Evolutionary conservation across 1,140 invertebrate genomes (phyloP).

Genomic region (Lerema accius): DNA sequence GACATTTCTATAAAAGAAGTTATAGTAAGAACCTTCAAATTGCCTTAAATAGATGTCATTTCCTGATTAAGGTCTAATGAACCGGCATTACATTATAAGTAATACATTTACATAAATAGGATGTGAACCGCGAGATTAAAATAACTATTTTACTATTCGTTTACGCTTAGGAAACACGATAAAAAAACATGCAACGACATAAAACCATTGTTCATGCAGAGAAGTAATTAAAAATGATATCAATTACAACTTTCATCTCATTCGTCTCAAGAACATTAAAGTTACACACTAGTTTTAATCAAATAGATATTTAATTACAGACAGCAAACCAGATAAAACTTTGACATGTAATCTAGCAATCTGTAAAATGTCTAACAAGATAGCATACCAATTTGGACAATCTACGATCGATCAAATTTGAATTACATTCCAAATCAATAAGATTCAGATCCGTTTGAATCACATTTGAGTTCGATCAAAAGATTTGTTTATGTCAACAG

Average conservation of each 20-base stretch:
- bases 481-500: constrained; percentile 23
- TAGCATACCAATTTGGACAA: constrained; percentile 3
- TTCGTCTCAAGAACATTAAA: not conserved
- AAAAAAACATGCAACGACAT: not conserved
- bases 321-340: constrained; percentile 22
- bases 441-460: constrained; percentile 5
- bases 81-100: no score
- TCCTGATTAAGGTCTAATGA: no score
- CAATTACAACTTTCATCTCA: constrained; percentile 10
- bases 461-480: not conserved
- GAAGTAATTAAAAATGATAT: constrained; percentile 12
- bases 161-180: constrained; percentile 19
- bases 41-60: no score
- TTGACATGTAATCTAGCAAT: constrained; percentile 33
- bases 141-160: not conserved
- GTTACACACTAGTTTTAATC: constrained; percentile 5
- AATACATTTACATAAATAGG: not conserved
- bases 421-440: constrained; percentile 5
- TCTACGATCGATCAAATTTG: constrained; percentile 15
- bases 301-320: constrained; percentile 29
- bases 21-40: no score
- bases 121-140: not conserved
- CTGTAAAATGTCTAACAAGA: constrained; percentile 30
- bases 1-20: no score
- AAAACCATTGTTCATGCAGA: constrained; percentile 6